Percentiles rank a stretch among this genome's conserved stretches.
phyloP scores from a whole-genome alignment of 2,113 vertebrate species.

The Pterocles burchelli region DNA sequence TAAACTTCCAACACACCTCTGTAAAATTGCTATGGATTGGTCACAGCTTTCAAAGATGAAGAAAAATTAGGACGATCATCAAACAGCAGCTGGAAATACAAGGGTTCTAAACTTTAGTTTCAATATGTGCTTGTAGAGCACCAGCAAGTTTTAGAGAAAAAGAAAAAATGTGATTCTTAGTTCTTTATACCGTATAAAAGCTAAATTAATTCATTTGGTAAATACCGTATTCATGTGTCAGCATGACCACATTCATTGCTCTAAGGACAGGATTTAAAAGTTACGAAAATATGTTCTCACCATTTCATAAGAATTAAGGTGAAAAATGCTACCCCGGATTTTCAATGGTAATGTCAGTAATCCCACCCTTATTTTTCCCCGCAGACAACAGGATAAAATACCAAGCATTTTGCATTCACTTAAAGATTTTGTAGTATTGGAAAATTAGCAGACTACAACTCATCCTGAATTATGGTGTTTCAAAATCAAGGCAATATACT shows the following conservation, averaged over 20 bases:
- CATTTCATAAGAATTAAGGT: background rate
- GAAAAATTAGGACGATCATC: background rate
- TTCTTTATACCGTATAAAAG: constrained; percentile 47
- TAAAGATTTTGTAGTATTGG: background rate
- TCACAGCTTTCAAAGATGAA: background rate
- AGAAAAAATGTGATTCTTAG: constrained; percentile 23
- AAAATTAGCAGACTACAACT: background rate
- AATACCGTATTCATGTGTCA: constrained; percentile 48
- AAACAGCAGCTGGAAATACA: background rate
- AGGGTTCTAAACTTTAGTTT: background rate
- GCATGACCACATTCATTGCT: background rate
- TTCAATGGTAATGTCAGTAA: background rate
- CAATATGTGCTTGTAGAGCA: background rate
- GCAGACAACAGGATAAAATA: background rate
- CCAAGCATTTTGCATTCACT: background rate
- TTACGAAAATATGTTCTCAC: background rate
- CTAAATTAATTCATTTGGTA: constrained; percentile 33
- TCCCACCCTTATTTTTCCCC: background rate
- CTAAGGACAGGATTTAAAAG: background rate
- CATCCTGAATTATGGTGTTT: background rate
- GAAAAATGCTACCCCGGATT: constrained; percentile 10
- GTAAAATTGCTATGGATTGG: background rate
- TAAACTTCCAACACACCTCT: background rate
- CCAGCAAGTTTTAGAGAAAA: constrained; percentile 58
- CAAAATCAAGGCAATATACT: background rate